A percentile compares a stretch with the other conserved stretches of the same genome.
These are phyloP conservation scores for Syngnathus acus DNA, from an alignment of 2,797 vertebrate genomes.

Conservation along the genomic window DNA sequence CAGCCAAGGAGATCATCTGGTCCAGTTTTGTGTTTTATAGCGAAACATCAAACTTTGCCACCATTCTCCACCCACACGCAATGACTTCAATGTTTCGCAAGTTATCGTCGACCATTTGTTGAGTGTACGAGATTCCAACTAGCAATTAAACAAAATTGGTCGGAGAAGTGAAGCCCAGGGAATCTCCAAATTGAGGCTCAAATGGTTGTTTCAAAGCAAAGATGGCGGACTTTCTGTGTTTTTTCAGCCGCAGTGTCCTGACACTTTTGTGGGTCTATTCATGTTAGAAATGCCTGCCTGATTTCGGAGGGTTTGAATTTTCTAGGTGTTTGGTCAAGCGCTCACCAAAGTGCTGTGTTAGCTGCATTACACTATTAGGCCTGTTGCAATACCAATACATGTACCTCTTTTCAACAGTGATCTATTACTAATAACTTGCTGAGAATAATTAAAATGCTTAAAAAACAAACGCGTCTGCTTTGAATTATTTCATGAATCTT, in stretches of 20 bases:
- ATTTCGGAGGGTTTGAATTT: too few relatives aligned
- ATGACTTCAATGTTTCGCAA: neutral
- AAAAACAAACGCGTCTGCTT: slow-evolving; percentile 23
- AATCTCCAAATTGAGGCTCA: neutral
- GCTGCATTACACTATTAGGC: slow-evolving; percentile 55
- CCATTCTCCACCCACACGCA: neutral
- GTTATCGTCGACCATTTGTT: neutral
- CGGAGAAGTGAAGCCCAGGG: neutral
- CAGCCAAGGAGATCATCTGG: neutral
- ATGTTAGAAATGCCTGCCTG: too few relatives aligned
- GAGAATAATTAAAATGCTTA: slow-evolving; percentile 51
- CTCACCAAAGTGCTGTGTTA: slow-evolving; percentile 60
- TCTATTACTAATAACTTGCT: slow-evolving; percentile 48
- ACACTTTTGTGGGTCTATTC: too few relatives aligned
- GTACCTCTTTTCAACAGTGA: slow-evolving; percentile 65
- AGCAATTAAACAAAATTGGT: neutral
- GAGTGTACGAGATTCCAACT: neutral
- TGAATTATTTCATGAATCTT: neutral
- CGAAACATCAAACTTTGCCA: neutral
- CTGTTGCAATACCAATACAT: slow-evolving; percentile 58
- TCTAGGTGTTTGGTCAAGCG: slow-evolving; percentile 17
- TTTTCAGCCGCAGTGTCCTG: neutral
- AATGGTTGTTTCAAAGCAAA: neutral
- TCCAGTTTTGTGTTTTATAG: neutral
- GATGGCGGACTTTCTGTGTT: neutral